These are phyloP conservation scores for Xestia c-nigrum DNA, from an alignment of 2,888 invertebrate genomes.

Conservation along the genomic window DNA sequence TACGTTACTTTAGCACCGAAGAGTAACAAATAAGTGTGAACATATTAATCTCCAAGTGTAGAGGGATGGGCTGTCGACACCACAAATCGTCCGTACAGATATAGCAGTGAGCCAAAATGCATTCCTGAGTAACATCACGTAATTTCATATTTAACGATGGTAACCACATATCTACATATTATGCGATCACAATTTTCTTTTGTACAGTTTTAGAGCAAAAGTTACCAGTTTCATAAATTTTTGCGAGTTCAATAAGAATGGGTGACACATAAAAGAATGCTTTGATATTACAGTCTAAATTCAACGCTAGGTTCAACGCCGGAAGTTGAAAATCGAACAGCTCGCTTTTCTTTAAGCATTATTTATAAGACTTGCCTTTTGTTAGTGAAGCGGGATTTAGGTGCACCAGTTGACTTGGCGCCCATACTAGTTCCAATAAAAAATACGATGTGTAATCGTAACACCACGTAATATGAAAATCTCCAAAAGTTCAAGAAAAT, in stretches of 20 bases:
- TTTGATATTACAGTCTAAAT: background rate
- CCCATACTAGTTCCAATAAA: background rate
- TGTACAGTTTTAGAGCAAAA: background rate
- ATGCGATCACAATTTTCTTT: background rate
- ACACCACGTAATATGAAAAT: background rate
- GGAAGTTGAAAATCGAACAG: background rate
- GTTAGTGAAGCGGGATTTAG: background rate
- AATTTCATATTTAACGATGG: constrained; percentile 7
- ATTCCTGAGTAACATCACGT: constrained; percentile 11
- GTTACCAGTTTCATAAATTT: background rate
- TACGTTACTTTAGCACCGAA: constrained; percentile 15
- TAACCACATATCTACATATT: background rate
- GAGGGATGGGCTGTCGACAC: constrained; percentile 27
- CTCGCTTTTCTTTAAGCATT: background rate
- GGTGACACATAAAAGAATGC: background rate
- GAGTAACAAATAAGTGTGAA: constrained; percentile 19
- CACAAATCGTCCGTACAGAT: constrained; percentile 31
- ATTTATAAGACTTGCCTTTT: background rate
- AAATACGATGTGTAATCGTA: background rate
- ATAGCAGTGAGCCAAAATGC: constrained; percentile 36
- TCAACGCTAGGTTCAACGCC: background rate
- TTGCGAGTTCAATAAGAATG: background rate
- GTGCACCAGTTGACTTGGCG: background rate
- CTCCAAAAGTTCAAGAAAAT: background rate
- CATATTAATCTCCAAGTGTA: constrained; percentile 29